Percentiles rank a stretch among this genome's conserved stretches.
Evolutionary conservation across 2,113 vertebrate genomes (phyloP).

Genomic region (Ondatra zibethicus): DNA sequence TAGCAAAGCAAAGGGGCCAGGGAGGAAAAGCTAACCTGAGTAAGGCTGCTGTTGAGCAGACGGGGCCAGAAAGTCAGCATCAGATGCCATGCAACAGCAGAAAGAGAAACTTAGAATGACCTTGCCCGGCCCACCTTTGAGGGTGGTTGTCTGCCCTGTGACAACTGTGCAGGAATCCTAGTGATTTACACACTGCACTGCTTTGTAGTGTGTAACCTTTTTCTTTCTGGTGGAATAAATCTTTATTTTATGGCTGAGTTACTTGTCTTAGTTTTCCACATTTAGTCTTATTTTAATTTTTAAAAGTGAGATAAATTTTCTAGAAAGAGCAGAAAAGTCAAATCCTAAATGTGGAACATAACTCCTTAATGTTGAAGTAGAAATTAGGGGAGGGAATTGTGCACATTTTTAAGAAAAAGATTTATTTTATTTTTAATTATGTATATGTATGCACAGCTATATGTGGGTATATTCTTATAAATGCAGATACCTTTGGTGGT

Average conservation of each 20-base stretch:
- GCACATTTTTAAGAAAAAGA: not conserved
- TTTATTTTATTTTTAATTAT: not conserved
- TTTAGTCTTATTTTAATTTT: not conserved
- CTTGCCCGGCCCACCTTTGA: not conserved
- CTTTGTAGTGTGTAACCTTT: not conserved
- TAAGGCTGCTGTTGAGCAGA: not conserved
- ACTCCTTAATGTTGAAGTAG: not conserved
- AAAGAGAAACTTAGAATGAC: not conserved
- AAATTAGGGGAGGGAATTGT: not conserved
- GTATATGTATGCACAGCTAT: not conserved
- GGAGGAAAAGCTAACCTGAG: not conserved
- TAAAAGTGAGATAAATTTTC: not conserved
- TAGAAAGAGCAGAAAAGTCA: not conserved
- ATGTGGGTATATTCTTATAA: not conserved
- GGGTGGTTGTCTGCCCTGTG: no score
- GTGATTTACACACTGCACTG: not conserved
- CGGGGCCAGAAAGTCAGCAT: not conserved
- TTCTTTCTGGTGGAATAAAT: not conserved
- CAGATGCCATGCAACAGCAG: no score
- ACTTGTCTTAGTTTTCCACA: not conserved
- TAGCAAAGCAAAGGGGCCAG: not conserved
- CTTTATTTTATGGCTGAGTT: not conserved
- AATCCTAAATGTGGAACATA: not conserved
- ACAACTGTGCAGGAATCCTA: not conserved
- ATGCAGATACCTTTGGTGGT: not conserved